phyloP scores from a whole-genome alignment of 2,888 invertebrate genomes.

The Brachycybe producta region DNA sequence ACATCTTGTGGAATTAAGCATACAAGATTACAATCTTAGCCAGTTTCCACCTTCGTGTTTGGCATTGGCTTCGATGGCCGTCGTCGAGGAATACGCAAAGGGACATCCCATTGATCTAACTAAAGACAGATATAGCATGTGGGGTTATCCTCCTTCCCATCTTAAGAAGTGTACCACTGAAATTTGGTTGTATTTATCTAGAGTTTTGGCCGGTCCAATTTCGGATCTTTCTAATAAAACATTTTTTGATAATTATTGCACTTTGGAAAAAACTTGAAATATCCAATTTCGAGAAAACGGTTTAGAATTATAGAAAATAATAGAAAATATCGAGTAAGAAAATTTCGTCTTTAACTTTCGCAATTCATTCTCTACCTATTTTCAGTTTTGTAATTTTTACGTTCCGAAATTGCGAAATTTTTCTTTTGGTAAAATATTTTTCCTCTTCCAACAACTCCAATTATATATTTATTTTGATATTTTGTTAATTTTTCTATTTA shows the following conservation, averaged over 20 bases:
- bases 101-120: constrained; percentile 9
- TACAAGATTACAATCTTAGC: constrained; percentile 13
- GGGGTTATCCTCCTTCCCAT: not conserved
- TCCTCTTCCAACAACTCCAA: too few species aligned
- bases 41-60: constrained; percentile 12
- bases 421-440: too few species aligned
- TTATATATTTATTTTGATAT: too few species aligned
- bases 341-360: too few species aligned
- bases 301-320: too few species aligned
- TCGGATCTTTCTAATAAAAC: constrained; percentile 10
- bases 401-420: too few species aligned
- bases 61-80: constrained; percentile 13
- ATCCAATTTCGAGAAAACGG: too few species aligned
- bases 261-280: too few species aligned
- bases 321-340: too few species aligned
- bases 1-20: constrained; percentile 14
- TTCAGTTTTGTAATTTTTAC: too few species aligned
- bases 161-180: constrained; percentile 12
- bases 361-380: too few species aligned
- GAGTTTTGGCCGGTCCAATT: constrained; percentile 3
- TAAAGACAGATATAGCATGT: not conserved
- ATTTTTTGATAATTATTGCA: not conserved
- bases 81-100: constrained; percentile 13
- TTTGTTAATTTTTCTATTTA: too few species aligned
- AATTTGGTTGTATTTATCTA: constrained; percentile 10